Base-by-base conservation (phyloP, 1,140 invertebrate species). In the Aradophagus sp. region DNA sequence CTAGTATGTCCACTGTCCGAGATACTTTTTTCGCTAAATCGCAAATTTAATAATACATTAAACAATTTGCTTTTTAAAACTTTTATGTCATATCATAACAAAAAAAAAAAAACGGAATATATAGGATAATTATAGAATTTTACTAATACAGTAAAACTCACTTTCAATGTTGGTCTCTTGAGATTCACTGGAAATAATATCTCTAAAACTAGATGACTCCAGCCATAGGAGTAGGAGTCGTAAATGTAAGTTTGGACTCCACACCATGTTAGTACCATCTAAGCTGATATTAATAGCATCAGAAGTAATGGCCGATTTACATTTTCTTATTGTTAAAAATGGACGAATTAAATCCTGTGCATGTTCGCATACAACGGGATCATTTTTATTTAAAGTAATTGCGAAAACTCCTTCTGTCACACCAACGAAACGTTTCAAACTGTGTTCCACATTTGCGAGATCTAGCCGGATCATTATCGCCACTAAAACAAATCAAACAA, bases 381-480 rank as follows among this genome's bases (percentile, higher is more conserved):
- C 81, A 47, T 85, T 82, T 62, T 80, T 84, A 20, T 79, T 81
- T 10, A 86, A 58, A 5, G 84, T 82, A 38, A 27, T 23, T 7
- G 83, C 84, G 34, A 78, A 80, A 16, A 86, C 72, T 1, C 84
- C 84, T 62, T 85, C 84, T 0, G 77, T 75, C 0, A 86, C 81
- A 4, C 77, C 79, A 15, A 85, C 78, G 3, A 85, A 79, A 47
- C 81, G 67, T 45, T 83, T 82, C 13, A 70, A 5, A 66, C 62
- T 84, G 45, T 80, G 83, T 27, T 89, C 87, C 13, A 88, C 66
- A 42, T 80, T 86, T 6, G 87, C 84, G 0, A 85, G 85, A 63
- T 90, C 89, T 14, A 90, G 71, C 11, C 89, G 81, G 8, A 86
- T 62, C 81, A 90, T 89, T 34, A 90, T 75, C 59, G 88, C 87